Conservation (phyloP, 2,888 invertebrate genomes). For the Himalopsyche japonica region DNA sequence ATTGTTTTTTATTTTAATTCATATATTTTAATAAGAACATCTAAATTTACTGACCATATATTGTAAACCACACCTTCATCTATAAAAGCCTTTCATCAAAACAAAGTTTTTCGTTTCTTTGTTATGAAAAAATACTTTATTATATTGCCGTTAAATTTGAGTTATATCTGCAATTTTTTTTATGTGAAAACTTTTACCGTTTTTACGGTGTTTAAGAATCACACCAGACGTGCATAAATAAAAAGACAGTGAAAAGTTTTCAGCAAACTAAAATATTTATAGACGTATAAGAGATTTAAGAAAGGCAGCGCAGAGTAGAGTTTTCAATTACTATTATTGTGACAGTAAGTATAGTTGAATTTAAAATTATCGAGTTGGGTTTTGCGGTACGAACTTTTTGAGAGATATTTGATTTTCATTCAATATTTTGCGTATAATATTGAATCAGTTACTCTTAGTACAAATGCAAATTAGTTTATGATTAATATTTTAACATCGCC, state of each 20-base stretch:
- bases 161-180: constrained; percentile 22
- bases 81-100: no score
- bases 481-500: no score
- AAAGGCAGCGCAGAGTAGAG: neutral
- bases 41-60: no score
- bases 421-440: no score
- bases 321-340: neutral
- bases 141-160: constrained; percentile 14
- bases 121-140: neutral
- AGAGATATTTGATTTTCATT: no score
- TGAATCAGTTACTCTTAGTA: no score
- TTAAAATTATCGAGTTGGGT: no score
- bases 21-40: no score
- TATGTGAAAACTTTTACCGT: constrained; percentile 26
- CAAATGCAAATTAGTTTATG: no score
- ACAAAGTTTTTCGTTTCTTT: neutral
- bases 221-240: constrained; percentile 27
- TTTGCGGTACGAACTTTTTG: no score
- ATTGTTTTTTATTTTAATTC: no score
- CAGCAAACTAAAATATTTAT: constrained; percentile 16
- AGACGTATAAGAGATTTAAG: neutral
- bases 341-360: neutral
- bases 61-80: no score
- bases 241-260: constrained; percentile 20
- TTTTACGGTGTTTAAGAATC: constrained; percentile 31